Conservation (phyloP, 2,113 vertebrate species). For the Coracopsis vasa region DNA sequence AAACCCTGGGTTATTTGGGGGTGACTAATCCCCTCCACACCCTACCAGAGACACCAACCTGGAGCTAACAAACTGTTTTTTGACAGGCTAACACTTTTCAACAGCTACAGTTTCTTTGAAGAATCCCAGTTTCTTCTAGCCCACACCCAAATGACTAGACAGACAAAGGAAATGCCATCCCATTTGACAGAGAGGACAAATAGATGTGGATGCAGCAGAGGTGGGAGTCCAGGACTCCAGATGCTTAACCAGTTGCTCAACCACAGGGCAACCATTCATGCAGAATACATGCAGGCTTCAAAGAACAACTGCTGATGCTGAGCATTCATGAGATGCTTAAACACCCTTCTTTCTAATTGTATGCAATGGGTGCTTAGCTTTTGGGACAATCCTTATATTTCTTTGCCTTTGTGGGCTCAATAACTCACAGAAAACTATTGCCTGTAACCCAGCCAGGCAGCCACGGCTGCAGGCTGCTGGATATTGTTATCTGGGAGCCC, state of each 20-base stretch:
- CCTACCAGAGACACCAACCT: background rate
- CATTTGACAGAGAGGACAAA: background rate
- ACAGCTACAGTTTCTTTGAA: background rate
- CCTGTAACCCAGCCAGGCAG: background rate
- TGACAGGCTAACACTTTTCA: background rate
- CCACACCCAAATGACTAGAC: background rate
- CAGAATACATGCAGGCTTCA: background rate
- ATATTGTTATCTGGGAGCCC: background rate
- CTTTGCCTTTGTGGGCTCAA: background rate
- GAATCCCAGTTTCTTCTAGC: background rate
- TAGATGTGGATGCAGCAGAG: background rate
- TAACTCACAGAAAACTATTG: background rate
- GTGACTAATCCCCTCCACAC: background rate
- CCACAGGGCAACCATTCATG: background rate
- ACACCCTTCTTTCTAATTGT: background rate
- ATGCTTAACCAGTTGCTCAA: background rate
- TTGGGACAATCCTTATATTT: background rate
- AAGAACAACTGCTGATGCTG: background rate
- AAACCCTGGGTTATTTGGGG: background rate
- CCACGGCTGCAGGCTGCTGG: background rate
- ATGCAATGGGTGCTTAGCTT: background rate
- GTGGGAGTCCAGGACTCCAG: background rate
- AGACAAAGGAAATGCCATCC: conserved; percentile 1
- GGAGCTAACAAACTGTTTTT: background rate
- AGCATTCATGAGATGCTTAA: background rate